These are phyloP conservation scores for Cyclophora punctaria DNA, from an alignment of 2,888 invertebrate genomes.

Conservation along the genomic window DNA sequence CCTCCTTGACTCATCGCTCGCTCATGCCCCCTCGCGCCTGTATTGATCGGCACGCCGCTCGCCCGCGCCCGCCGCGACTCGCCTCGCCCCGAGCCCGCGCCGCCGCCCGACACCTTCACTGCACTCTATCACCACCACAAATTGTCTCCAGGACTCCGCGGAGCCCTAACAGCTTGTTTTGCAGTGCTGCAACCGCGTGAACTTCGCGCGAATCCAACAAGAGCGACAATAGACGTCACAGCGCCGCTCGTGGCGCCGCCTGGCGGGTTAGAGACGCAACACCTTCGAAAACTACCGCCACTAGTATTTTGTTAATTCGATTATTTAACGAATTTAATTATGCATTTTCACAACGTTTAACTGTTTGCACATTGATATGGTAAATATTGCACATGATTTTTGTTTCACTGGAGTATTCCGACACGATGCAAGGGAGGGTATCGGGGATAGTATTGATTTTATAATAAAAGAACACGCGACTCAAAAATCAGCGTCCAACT, in stretches of 20 bases:
- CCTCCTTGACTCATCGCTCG: slow-evolving; percentile 66
- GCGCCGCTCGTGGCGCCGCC: slow-evolving; percentile 28
- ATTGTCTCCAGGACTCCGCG: slow-evolving; percentile 30
- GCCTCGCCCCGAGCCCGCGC: slow-evolving; percentile 25
- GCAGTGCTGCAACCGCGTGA: slow-evolving; percentile 48
- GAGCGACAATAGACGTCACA: slow-evolving; percentile 41
- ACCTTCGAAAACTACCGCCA: slow-evolving; percentile 58
- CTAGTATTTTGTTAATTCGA: slow-evolving; percentile 7
- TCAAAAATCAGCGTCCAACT: slow-evolving; percentile 23
- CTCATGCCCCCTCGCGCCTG: slow-evolving; percentile 47
- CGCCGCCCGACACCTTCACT: slow-evolving; percentile 42
- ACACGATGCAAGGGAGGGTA: neutral
- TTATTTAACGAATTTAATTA: slow-evolving; percentile 2
- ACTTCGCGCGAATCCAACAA: slow-evolving; percentile 53
- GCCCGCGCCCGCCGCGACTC: slow-evolving; percentile 26
- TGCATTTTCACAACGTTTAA: neutral
- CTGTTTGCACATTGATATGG: slow-evolving; percentile 1
- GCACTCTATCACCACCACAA: slow-evolving; percentile 34
- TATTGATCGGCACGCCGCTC: slow-evolving; percentile 56
- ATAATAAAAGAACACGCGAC: slow-evolving; percentile 35
- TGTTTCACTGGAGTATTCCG: no score
- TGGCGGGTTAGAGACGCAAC: slow-evolving; percentile 26
- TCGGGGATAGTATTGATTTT: slow-evolving; percentile 54
- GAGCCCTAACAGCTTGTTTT: slow-evolving; percentile 44
- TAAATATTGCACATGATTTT: neutral